Conservation (phyloP, 2,113 vertebrate genomes). For the Aptenodytes patagonicus region DNA sequence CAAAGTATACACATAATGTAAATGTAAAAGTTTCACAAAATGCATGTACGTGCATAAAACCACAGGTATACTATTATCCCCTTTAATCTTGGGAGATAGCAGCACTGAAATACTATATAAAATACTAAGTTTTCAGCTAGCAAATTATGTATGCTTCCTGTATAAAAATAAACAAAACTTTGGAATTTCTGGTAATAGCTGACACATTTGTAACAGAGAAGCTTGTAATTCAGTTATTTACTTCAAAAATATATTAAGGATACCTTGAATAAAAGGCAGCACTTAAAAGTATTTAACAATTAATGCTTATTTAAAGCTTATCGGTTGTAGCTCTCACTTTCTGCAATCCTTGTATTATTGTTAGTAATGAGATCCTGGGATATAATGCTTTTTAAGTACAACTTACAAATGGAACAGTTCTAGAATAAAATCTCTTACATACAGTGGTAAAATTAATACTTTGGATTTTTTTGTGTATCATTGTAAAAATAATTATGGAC, state of each 20-base stretch:
- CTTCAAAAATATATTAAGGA: not conserved
- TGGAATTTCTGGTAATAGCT: not conserved
- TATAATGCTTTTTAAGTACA: not conserved
- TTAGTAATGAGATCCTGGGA: not conserved
- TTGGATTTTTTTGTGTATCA: not conserved
- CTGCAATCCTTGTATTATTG: not conserved
- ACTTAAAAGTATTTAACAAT: not conserved
- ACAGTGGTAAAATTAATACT: not conserved
- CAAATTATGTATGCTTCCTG: not conserved
- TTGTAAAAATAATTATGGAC: not conserved
- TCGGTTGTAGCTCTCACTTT: not conserved
- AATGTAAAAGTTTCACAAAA: not conserved
- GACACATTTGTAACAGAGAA: not conserved
- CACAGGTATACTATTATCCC: not conserved
- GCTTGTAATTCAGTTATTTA: not conserved
- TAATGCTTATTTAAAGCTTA: not conserved
- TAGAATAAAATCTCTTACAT: not conserved
- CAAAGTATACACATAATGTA: not conserved
- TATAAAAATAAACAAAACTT: not conserved
- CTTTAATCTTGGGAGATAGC: not conserved
- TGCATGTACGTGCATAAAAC: rapidly evolving
- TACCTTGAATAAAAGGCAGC: not conserved
- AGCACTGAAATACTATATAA: not conserved
- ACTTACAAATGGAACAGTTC: not conserved
- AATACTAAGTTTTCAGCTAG: not conserved